Percentiles rank a stretch among this genome's conserved stretches.
phyloP scores from a whole-genome alignment of 2,888 invertebrate species.

The Cheilosia variabilis region DNA sequence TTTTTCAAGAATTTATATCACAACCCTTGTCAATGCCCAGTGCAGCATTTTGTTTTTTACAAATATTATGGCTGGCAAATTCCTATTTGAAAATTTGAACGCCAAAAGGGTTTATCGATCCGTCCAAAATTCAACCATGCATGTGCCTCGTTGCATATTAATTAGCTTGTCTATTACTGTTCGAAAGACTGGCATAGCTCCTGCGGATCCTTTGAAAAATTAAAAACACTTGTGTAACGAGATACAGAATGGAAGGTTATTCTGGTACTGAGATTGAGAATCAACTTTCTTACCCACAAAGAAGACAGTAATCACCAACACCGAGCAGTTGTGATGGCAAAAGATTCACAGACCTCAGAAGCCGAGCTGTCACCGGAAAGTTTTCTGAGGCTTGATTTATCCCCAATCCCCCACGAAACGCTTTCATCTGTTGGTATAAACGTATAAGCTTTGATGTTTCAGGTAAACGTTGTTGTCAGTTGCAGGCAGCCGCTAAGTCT shows the following conservation, averaged over 20 bases:
- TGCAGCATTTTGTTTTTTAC: conserved; percentile 7
- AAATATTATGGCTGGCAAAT: not conserved
- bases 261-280: conserved; percentile 4
- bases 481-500: conserved; percentile 10
- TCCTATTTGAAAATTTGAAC: conserved; percentile 1
- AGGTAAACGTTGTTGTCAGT: not conserved
- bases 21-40: conserved; percentile 28
- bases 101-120: conserved; percentile 36
- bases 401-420: not conserved
- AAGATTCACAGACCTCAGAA: conserved; percentile 1
- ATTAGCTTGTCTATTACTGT: not conserved
- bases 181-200: not conserved
- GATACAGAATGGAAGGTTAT: not conserved
- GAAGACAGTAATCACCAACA: not conserved
- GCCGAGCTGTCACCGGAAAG: conserved; percentile 3
- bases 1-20: not conserved
- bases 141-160: conserved; percentile 34
- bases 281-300: not conserved
- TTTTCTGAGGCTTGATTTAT: conserved; percentile 7
- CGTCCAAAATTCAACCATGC: conserved; percentile 18
- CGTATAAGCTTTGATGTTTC: conserved; percentile 25
- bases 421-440: conserved; percentile 46
- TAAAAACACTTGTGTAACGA: not conserved
- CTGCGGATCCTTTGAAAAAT: not conserved
- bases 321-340: conserved; percentile 9